phyloP scores from a whole-genome alignment of 1,140 invertebrate genomes.

The Phocides pigmalion region DNA sequence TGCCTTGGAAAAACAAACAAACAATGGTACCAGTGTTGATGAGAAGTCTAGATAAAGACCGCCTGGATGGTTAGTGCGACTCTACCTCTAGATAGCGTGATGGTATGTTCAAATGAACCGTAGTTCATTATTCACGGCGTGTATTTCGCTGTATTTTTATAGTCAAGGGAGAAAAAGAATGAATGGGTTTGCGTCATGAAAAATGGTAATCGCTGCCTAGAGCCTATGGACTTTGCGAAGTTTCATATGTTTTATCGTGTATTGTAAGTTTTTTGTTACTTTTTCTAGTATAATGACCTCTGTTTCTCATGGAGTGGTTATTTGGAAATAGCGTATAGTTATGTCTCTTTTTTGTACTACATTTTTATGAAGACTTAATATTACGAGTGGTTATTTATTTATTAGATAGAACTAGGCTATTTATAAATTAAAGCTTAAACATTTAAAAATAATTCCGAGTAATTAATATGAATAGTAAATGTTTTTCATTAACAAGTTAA shows the following conservation, averaged over 20 bases:
- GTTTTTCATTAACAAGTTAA: no score
- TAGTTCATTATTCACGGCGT: slow-evolving; percentile 32
- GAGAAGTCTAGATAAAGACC: slow-evolving; percentile 27
- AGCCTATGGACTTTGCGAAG: slow-evolving; percentile 8
- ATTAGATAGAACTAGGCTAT: no score
- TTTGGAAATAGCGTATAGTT: not conserved
- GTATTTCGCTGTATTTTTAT: slow-evolving; percentile 34
- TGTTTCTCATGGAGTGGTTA: not conserved
- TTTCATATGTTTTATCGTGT: slow-evolving; percentile 13
- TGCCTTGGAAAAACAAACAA: slow-evolving; percentile 8
- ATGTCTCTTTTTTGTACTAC: no score
- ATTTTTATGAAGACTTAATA: no score
- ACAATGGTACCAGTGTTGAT: slow-evolving; percentile 3
- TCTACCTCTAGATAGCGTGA: slow-evolving; percentile 27
- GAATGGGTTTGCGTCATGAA: slow-evolving; percentile 31
- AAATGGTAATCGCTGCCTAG: slow-evolving; percentile 30
- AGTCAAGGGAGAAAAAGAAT: slow-evolving; percentile 32
- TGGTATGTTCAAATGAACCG: slow-evolving; percentile 30
- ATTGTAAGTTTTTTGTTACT: not conserved
- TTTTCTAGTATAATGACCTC: not conserved
- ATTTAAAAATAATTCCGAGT: no score
- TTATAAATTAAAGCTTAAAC: no score
- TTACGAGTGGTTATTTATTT: no score
- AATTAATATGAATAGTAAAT: no score
- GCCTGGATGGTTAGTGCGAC: slow-evolving; percentile 15